Base-by-base conservation (phyloP, 1,140 invertebrate species). In the Diuraphis noxia region DNA sequence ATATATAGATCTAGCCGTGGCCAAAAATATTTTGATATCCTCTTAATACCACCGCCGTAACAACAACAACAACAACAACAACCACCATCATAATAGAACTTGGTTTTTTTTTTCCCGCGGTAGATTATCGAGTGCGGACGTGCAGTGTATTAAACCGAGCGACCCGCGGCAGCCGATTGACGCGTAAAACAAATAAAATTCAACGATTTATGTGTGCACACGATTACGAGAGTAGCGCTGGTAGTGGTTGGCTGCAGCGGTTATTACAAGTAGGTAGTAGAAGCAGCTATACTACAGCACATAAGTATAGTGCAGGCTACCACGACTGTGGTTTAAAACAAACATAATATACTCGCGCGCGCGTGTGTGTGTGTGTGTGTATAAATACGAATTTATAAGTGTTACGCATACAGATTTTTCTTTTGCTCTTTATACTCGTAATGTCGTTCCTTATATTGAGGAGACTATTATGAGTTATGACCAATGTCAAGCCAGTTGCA, bases 1-100 rank as follows among this genome's bases (percentile, higher is more conserved):
- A 17, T 72, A 7, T 17, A 56, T 63, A 72, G 13, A n/a, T 72
- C n/a, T 72, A 8, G 52, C 25, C 52, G 52, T 10, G 56, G 13
- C 56, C 56, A n/a, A 72, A 72, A 72, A 72, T 72, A 72, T 72
- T 72, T 72, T n/a, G 56, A 72, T 72, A 72, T 72, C 56, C 56
- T 72, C 56, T n/a, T 72, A 72, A 72, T 34, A 17, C 56, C 56
- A 13, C 30, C 30, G 30, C 56, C 56, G 56, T 63, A 81, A 81
- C 21, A 81, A 81, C 36, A 81, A 81, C 23, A 38, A 81, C 21
- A 81, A 79, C 21, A 36, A 38, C 23, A 79, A 23, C 72, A 36
- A 7, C 21, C 30, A 63, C 30, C 13, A 17, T n/a, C 56, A 72
- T n/a, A n/a, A n/a, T 72, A 72, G 30, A 19, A 72, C 56, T 72